Evolutionary conservation across 2,113 vertebrate species (phyloP).

Genomic region (Rhinoptilus africanus): DNA sequence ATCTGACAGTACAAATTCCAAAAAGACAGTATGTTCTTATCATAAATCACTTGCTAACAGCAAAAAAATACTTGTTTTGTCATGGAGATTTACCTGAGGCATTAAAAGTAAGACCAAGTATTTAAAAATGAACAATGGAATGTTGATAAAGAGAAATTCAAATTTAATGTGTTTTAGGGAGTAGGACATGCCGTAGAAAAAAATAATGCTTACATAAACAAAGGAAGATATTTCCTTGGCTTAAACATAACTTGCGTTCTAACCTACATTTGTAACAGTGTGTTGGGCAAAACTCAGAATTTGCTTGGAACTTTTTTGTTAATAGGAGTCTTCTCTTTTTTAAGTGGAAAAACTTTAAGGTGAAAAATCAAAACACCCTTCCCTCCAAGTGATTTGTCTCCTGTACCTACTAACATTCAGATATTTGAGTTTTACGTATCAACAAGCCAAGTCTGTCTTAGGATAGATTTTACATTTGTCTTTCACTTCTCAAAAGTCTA

Average conservation of each 20-base stretch:
- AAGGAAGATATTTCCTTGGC: neutral
- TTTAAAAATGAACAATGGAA: neutral
- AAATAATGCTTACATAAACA: neutral
- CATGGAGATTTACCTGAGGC: neutral
- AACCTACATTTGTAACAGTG: neutral
- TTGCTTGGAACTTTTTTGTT: neutral
- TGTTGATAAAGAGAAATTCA: neutral
- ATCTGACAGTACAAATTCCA: neutral
- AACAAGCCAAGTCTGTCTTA: neutral
- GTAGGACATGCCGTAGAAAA: neutral
- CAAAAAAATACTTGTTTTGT: neutral
- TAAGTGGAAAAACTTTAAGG: neutral
- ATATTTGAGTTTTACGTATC: neutral
- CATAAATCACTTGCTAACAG: neutral
- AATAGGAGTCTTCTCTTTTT: neutral
- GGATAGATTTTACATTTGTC: neutral
- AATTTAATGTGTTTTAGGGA: rapidly evolving
- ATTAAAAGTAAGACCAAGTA: neutral
- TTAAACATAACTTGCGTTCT: neutral
- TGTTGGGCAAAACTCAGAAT: neutral
- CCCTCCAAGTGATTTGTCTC: neutral
- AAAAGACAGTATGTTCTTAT: neutral
- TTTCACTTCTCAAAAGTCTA: neutral
- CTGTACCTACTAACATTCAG: neutral
- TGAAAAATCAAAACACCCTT: neutral